A percentile compares a stretch with the other conserved stretches of the same genome.
These are phyloP conservation scores for Tinamus major DNA, from an alignment of 2,797 vertebrate genomes.

Conservation along the genomic window DNA sequence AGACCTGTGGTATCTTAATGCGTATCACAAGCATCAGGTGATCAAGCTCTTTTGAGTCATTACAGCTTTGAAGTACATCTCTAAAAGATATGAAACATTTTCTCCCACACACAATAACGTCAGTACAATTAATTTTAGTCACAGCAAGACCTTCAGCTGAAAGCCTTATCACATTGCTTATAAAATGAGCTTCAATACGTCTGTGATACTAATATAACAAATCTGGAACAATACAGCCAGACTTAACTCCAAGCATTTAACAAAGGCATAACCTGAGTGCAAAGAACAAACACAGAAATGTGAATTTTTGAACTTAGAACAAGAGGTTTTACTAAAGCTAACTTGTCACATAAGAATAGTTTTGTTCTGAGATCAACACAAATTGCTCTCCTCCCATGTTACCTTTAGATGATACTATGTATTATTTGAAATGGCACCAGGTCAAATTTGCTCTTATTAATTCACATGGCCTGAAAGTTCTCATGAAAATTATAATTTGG, in stretches of 20 bases:
- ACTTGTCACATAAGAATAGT: background rate
- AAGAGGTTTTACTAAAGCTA: background rate
- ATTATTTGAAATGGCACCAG: background rate
- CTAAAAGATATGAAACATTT: constrained; percentile 24
- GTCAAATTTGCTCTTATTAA: background rate
- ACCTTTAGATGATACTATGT: background rate
- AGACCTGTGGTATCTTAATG: background rate
- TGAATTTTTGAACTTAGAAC: background rate
- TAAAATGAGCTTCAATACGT: constrained; percentile 14
- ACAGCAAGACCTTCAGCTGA: background rate
- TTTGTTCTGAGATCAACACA: background rate
- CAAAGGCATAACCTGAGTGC: background rate
- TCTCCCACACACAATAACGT: constrained; percentile 11
- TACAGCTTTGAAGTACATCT: constrained; percentile 16
- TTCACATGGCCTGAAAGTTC: background rate
- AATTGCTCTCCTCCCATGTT: background rate
- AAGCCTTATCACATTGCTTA: constrained; percentile 26
- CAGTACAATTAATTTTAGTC: constrained; percentile 34
- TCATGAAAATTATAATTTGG: background rate
- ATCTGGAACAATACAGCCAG: background rate
- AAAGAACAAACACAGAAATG: background rate
- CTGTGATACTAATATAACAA: background rate
- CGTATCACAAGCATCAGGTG: background rate
- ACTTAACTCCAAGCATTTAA: background rate
- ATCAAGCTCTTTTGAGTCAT: constrained; percentile 3